These are phyloP conservation scores for Macrosiphum euphorbiae DNA, from an alignment of 2,888 invertebrate genomes.

Conservation along the genomic window DNA sequence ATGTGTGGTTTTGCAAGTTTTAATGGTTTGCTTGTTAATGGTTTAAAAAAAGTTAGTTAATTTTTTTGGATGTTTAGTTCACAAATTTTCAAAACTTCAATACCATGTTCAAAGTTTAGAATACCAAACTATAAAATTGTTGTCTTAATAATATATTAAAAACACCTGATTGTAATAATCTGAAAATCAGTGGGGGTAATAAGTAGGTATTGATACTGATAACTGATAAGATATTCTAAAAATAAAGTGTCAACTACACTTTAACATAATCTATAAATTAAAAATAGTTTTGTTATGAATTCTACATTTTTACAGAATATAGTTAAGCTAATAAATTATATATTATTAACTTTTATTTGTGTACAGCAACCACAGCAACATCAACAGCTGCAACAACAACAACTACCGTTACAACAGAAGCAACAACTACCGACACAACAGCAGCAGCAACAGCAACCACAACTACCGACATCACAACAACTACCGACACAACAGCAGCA, in stretches of 20 bases:
- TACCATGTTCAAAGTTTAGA: too few species aligned
- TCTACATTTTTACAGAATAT: neutral
- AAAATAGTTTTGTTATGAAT: neutral
- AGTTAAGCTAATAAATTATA: neutral
- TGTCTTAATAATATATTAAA: neutral
- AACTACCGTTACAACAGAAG: neutral
- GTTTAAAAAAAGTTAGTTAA: too few species aligned
- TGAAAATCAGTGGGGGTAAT: neutral
- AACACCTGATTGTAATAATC: neutral
- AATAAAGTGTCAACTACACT: neutral
- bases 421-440: neutral
- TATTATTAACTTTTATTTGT: neutral
- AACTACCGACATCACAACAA: neutral
- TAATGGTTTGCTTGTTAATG: too few species aligned
- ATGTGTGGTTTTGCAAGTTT: too few species aligned
- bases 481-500: neutral
- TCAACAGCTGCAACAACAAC: constrained; percentile 4
- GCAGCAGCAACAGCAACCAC: neutral
- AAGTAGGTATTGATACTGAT: neutral
- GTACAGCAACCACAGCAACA: constrained; percentile 11
- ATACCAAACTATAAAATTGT: too few species aligned
- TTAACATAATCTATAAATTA: neutral
- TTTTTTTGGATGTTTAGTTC: too few species aligned
- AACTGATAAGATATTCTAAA: neutral
- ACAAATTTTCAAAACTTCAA: too few species aligned